Evolutionary conservation across 2,797 vertebrate genomes (phyloP).

Genomic region (Xenopus petersii): DNA sequence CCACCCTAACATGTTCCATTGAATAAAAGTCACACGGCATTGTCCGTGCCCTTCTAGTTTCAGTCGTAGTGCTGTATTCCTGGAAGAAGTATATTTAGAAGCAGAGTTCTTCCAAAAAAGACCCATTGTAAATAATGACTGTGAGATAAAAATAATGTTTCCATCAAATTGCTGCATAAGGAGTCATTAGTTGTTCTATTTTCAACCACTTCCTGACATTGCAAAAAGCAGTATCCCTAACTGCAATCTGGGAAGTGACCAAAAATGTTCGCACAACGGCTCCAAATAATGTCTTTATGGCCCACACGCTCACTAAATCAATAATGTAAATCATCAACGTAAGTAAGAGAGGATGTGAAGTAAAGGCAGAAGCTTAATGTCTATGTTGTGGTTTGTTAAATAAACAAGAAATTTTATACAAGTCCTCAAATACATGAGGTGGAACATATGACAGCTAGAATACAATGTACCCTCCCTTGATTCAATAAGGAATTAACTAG

Average conservation of each 20-base stretch:
- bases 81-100: slow-evolving; percentile 50
- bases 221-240: slow-evolving; percentile 33
- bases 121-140: slow-evolving; percentile 46
- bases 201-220: slow-evolving; percentile 45
- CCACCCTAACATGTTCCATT: not conserved
- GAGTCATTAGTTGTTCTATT: slow-evolving; percentile 42
- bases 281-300: not conserved
- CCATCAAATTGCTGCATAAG: slow-evolving; percentile 45
- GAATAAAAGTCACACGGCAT: slow-evolving; percentile 7
- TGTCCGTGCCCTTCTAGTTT: slow-evolving; percentile 29
- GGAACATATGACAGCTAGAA: too few relatives aligned
- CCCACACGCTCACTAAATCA: not conserved
- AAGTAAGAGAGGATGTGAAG: not conserved
- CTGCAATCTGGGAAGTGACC: slow-evolving; percentile 33
- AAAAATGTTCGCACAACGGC: slow-evolving; percentile 15
- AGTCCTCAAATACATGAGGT: too few relatives aligned
- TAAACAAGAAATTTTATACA: too few relatives aligned
- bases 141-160: slow-evolving; percentile 45
- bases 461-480: too few relatives aligned
- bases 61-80: slow-evolving; percentile 39
- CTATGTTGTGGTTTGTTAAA: too few relatives aligned
- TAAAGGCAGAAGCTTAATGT: too few relatives aligned
- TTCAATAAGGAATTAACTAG: too few relatives aligned
- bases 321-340: not conserved
- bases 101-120: slow-evolving; percentile 36